A percentile compares a stretch with the other conserved stretches of the same genome.
Conservation (phyloP, 92 coral and sea anemone genomes). For the Muricea muricata region DNA sequence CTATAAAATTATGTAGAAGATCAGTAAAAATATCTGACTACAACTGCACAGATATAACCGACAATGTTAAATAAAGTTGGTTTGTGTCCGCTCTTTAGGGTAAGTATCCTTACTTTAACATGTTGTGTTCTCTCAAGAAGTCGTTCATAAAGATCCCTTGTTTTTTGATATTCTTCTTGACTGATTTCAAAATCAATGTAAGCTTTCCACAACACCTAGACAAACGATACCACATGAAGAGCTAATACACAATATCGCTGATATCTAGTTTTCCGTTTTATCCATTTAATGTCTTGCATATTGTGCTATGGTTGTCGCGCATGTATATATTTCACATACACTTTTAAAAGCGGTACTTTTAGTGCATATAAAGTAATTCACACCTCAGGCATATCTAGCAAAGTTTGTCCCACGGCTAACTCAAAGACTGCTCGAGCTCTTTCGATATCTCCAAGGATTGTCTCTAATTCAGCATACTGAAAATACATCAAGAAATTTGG, state of each 20-base stretch:
- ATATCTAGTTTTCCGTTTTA: too few relatives aligned
- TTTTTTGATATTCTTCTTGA: slow-evolving; percentile 85
- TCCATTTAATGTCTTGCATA: too few relatives aligned
- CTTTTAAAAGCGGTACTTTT: too few relatives aligned
- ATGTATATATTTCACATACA: too few relatives aligned
- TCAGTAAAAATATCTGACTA: background rate
- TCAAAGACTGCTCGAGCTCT: slow-evolving; percentile 92
- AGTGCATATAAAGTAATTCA: background rate
- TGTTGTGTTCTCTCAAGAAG: slow-evolving; percentile 89
- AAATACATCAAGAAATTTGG: background rate
- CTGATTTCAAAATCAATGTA: slow-evolving; percentile 99
- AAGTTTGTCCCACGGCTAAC: slow-evolving; percentile 90
- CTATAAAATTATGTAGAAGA: slow-evolving; percentile 34
- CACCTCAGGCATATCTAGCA: slow-evolving; percentile 99
- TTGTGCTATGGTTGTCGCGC: too few relatives aligned
- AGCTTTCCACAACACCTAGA: slow-evolving; percentile 98
- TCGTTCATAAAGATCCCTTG: slow-evolving; percentile 91
- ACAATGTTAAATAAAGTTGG: background rate
- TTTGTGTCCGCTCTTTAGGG: background rate
- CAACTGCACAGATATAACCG: background rate
- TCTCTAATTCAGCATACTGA: slow-evolving; percentile 88
- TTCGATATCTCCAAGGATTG: slow-evolving; percentile 85
- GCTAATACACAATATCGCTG: too few relatives aligned
- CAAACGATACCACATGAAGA: background rate
- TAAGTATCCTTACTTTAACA: slow-evolving; percentile 75